A percentile compares a stretch with the other conserved stretches of the same genome.
Conservation (phyloP, 2,113 vertebrate genomes). For the Trematocara stigmaticum region DNA sequence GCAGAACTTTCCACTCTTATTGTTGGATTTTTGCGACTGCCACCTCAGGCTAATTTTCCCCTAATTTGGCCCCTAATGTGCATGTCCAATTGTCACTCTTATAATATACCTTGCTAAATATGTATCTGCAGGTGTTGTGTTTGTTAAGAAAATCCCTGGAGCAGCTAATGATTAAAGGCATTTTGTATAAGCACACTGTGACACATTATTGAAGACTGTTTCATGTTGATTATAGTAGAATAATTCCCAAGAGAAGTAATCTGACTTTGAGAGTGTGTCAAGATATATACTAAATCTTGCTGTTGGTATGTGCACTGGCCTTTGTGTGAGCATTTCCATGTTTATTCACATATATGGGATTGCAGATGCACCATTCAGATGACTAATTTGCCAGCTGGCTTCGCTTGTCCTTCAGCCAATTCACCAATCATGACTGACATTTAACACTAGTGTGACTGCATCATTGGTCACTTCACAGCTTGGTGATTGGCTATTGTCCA, state of each 20-base stretch:
- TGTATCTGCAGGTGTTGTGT: background rate
- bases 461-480: constrained; percentile 52
- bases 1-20: background rate
- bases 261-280: background rate
- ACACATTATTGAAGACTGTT: background rate
- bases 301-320: background rate
- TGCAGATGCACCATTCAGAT: constrained; percentile 32
- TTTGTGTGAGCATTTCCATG: background rate
- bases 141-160: background rate
- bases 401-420: constrained; percentile 17
- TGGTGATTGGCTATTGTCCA: constrained; percentile 31
- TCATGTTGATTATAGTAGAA: background rate
- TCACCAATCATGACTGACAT: constrained; percentile 46
- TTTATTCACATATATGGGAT: background rate
- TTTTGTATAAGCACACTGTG: background rate
- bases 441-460: constrained; percentile 46
- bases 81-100: background rate
- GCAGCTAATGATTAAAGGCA: background rate
- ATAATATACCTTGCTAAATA: background rate
- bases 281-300: background rate
- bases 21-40: background rate
- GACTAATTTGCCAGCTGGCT: constrained; percentile 60
- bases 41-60: background rate
- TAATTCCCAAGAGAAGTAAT: background rate
- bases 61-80: background rate